These are phyloP conservation scores for Actinia tenebrosa DNA, from an alignment of 64 coral and sea anemone species.

Conservation along the genomic window DNA sequence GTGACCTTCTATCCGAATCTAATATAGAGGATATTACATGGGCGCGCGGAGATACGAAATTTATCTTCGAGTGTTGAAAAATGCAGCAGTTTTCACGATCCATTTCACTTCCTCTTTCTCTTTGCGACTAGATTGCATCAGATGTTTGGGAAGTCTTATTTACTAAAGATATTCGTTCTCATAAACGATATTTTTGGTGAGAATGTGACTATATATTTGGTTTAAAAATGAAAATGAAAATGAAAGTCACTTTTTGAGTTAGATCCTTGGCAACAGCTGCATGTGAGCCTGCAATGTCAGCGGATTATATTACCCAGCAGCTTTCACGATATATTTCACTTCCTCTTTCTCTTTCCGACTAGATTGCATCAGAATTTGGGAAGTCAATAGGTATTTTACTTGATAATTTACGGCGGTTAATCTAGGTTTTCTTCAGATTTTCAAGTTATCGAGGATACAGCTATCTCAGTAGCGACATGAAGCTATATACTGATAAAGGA, in stretches of 20 bases:
- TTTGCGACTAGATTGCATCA: too few relatives aligned
- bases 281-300: not conserved
- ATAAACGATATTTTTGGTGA: not conserved
- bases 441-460: not conserved
- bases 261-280: not conserved
- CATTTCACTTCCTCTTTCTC: too few relatives aligned
- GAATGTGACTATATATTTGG: not conserved
- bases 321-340: not conserved
- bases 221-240: not conserved
- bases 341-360: not conserved
- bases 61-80: too few relatives aligned
- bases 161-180: not conserved
- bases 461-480: constrained; percentile 56
- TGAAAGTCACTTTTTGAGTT: not conserved
- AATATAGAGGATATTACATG: too few relatives aligned
- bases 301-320: not conserved
- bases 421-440: constrained; percentile 1
- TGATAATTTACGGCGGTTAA: constrained; percentile 17
- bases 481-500: constrained; percentile 88
- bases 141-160: too few relatives aligned
- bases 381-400: constrained; percentile 13
- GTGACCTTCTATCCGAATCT: too few relatives aligned
- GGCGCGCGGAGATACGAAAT: too few relatives aligned
- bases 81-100: too few relatives aligned
- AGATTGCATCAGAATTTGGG: constrained; percentile 39